Evolutionary conservation across 2,888 invertebrate genomes (phyloP), one percentile per base, ranked within the genome.

Genomic region (Xiphydria camelus): DNA sequence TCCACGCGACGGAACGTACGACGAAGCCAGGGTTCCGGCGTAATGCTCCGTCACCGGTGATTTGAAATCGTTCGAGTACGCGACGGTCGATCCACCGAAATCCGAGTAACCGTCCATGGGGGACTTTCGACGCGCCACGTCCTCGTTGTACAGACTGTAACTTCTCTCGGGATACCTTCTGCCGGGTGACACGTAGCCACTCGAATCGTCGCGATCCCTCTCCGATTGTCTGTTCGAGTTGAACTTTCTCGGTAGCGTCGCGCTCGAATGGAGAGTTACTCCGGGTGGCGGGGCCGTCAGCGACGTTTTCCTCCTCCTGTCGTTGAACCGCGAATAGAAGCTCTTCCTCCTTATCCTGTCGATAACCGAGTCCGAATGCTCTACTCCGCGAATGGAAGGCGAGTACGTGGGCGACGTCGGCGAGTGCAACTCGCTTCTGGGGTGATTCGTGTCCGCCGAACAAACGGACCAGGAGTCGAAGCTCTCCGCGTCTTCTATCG

Each of bases 271-370:
- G 10, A 61, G 45, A 10, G 43, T 54, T 5, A 66, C 40, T 6
- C 68, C 64, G 1, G 72, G 59, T 6, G 72, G 57, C 7, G 85
- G 83, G 12, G 83, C 83, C 6, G 85, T 84, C 54, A 87, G 76
- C 59, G 81, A 86, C 61, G 85, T 85, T 64, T 86, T 86, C 52
- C 88, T 80, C 62, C 88, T 88, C 69, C 89, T 86, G 66, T 92
- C 91, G 70, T 94, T 93, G 70, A 94, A 94, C 57, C 93, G 81
- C 9, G 89, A 85, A 69, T 92, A 94, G 76, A 91, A 94, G 72
- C 93, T 93, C 72, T 92, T 91, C 21, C 94, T 82, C 58, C 90
- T 82, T 62, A 94, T 94, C 62, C 94, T 82, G 66, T 94, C 94
- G 39, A 87, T 86, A 29, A 94, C 86, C 47, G 90, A 91, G 66